phyloP scores from a whole-genome alignment of 2,888 invertebrate species.

The Operophtera brumata region DNA sequence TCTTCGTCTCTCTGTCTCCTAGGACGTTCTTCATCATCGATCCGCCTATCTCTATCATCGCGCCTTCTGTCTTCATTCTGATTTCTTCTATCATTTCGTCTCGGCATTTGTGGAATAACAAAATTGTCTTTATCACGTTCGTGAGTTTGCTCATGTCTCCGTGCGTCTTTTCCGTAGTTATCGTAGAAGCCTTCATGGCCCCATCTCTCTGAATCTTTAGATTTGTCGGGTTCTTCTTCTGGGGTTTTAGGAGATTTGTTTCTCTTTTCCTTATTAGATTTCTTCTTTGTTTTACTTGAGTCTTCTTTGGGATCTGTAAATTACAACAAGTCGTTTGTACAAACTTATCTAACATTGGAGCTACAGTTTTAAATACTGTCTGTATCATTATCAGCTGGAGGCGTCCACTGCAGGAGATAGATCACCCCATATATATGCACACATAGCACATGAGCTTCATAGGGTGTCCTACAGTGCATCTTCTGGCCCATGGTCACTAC shows the following conservation, averaged over 20 bases:
- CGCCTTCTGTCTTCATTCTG: conserved; percentile 17
- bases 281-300: conserved; percentile 44
- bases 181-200: conserved; percentile 74
- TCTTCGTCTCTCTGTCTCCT: conserved; percentile 24
- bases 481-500: too few species aligned
- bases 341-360: neutral
- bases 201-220: conserved; percentile 51
- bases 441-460: too few species aligned
- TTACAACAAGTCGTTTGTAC: conserved; percentile 14
- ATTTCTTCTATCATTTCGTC: conserved; percentile 28
- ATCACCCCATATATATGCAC: neutral
- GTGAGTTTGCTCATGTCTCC: conserved; percentile 46
- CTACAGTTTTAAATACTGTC: too few species aligned
- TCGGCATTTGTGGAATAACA: conserved; percentile 38
- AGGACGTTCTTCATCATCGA: conserved; percentile 10
- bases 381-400: too few species aligned
- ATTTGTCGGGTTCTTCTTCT: conserved; percentile 43
- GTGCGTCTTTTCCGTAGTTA: conserved; percentile 66
- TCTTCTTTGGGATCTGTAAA: conserved; percentile 55
- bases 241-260: conserved; percentile 46
- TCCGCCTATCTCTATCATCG: conserved; percentile 20
- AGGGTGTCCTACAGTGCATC: too few species aligned
- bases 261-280: conserved; percentile 50
- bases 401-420: too few species aligned
- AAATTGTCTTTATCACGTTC: conserved; percentile 52